phyloP scores from a whole-genome alignment of 2,888 invertebrate genomes.

The Neocrepidodera transversa region DNA sequence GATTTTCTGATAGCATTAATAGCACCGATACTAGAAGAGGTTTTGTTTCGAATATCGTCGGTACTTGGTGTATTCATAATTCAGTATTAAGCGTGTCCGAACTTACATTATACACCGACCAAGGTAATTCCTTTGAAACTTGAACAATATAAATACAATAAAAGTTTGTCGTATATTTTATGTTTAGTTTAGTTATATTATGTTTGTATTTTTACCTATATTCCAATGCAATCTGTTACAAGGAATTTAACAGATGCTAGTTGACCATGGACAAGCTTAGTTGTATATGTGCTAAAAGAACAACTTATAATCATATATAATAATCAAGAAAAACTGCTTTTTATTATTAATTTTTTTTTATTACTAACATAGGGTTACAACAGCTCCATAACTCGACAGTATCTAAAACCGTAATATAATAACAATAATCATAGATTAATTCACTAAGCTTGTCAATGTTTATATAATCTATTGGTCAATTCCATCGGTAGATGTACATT shows the following conservation, averaged over 20 bases:
- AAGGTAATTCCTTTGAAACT: constrained; percentile 12
- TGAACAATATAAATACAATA: constrained; percentile 25
- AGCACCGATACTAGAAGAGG: constrained; percentile 23
- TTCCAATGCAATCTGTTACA: constrained; percentile 8
- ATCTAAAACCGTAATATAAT: constrained; percentile 19
- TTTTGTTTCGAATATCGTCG: constrained; percentile 23
- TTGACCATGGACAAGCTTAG: neutral
- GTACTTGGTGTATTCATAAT: constrained; percentile 20
- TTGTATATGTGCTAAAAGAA: no score
- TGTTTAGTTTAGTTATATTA: constrained; percentile 19
- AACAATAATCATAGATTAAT: constrained; percentile 26
- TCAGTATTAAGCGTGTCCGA: constrained; percentile 26
- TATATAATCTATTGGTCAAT: constrained; percentile 29
- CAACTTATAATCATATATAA: no score
- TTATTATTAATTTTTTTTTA: no score
- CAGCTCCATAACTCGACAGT: no score
- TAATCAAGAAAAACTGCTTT: no score
- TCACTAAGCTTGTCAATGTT: constrained; percentile 26
- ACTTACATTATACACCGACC: constrained; percentile 10
- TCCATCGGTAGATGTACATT: constrained; percentile 24
- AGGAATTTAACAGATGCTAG: constrained; percentile 14
- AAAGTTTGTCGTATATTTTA: constrained; percentile 18
- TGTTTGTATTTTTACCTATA: constrained; percentile 15
- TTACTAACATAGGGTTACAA: no score
- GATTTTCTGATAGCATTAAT: constrained; percentile 27